Evolutionary conservation across 2,888 invertebrate genomes (phyloP), one percentile per base, ranked within the genome.

Genomic region (Mesochorus sp.): DNA sequence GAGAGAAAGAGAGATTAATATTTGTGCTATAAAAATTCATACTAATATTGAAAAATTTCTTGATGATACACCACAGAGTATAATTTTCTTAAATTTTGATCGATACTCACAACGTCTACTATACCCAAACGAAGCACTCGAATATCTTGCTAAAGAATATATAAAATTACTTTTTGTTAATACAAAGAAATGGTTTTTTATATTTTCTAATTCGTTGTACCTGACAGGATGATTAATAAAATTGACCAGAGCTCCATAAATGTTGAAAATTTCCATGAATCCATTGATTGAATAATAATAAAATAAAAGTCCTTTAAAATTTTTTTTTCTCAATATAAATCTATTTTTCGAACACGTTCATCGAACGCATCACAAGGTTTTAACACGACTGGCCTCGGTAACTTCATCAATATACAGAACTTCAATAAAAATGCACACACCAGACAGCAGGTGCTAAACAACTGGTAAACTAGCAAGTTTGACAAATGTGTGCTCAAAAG

Each of bases 121-220:
- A 31, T 88, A 88, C 37, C 87, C 87, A 73, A 83, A 88, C 17
- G 61, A 24, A 34, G 55, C 66, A 12, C 62, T 70, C 4, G 42
- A 14, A 3, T 17, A 21, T 49, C 21, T 31, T 6, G 21, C 68
- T 68, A 47, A 55, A 70, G 44, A 51, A 51, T 51, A 53, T 5
- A 24, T 42, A 17, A 49, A 26, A 37, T 61, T 14, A 24, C 31
- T 42, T 62, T 57, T 47, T 21, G n/a, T 10, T 39, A 31, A 14
- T 14, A 28, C 26, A n/a, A 12, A 68, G 21, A 34, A 76, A 53
- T 10, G 12, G 8, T 2, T 37, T 37, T 6, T 37, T 37, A 39
- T 24, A 49, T 1, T 6, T 14, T 4, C 17, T 14, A 42, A 31
- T 26, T 5, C 10, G 6, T 1, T 3, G 1, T 64, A 78, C 73